Conservation (phyloP, 2,888 invertebrate species). For the Eupithecia centaureata region DNA sequence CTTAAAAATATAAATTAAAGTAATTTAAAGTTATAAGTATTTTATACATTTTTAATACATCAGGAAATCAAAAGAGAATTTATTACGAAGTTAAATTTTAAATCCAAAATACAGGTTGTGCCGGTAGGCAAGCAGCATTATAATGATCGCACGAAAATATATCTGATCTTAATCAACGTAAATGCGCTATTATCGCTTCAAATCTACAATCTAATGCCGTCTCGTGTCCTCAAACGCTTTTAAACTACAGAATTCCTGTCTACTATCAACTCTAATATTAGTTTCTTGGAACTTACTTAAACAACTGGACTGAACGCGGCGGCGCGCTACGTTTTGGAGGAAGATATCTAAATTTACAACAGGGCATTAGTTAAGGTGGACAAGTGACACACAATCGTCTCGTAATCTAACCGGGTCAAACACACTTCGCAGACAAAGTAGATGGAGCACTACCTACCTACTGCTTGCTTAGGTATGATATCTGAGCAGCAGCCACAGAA, state of each 20-base stretch:
- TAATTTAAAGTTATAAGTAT: too few species aligned
- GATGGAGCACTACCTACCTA: constrained; percentile 15
- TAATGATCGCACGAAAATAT: constrained; percentile 22
- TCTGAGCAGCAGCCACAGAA: not conserved
- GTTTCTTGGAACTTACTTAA: constrained; percentile 20
- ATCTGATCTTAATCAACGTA: constrained; percentile 45
- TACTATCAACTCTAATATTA: not conserved
- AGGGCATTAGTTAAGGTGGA: constrained; percentile 56
- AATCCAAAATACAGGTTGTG: not conserved
- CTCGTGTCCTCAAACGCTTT: constrained; percentile 40
- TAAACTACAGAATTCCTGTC: constrained; percentile 1
- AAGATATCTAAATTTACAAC: constrained; percentile 54
- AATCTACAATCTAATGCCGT: constrained; percentile 11
- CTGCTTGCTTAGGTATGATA: not conserved
- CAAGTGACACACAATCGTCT: constrained; percentile 73
- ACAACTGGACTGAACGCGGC: constrained; percentile 13
- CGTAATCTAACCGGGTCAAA: constrained; percentile 70
- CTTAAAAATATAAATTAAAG: too few species aligned
- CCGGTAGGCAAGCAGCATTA: not conserved
- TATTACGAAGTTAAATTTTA: not conserved
- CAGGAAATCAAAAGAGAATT: not conserved
- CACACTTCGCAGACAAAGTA: constrained; percentile 48
- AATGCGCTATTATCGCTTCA: constrained; percentile 11
- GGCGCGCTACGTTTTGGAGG: constrained; percentile 33
- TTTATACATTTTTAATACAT: too few species aligned